phyloP scores from a whole-genome alignment of 2,113 vertebrate genomes.

The Sarotherodon lohbergeri region DNA sequence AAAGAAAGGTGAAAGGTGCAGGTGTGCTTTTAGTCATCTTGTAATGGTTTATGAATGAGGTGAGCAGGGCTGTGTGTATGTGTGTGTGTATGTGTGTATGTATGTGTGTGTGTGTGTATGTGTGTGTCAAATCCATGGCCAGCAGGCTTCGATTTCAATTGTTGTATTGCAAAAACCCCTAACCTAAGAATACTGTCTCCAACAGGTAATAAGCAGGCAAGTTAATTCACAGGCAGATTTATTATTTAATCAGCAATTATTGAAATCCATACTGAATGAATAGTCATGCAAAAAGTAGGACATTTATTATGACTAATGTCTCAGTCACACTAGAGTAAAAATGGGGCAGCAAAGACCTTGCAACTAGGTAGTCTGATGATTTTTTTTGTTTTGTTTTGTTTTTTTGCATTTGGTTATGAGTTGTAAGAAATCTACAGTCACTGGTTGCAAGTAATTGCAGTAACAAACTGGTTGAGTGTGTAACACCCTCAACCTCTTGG shows the following conservation, averaged over 20 bases:
- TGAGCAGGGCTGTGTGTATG: neutral
- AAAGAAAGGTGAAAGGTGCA: neutral
- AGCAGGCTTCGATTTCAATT: constrained; percentile 23
- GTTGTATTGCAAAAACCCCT: neutral
- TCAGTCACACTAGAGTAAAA: neutral
- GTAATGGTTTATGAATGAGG: constrained; percentile 45
- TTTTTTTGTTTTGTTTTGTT: neutral
- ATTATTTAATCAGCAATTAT: neutral
- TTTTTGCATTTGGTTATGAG: neutral
- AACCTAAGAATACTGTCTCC: neutral
- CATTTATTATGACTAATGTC: neutral
- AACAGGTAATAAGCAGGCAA: neutral
- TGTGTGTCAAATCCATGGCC: neutral
- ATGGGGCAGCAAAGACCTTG: neutral
- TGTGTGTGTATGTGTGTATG: neutral
- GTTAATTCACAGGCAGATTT: neutral
- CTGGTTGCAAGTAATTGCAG: neutral
- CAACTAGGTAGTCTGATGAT: neutral
- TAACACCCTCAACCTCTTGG: neutral
- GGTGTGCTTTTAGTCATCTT: neutral
- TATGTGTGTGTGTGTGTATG: neutral
- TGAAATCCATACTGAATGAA: neutral
- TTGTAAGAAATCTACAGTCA: neutral
- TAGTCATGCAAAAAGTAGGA: neutral
- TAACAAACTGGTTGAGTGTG: neutral